Evolutionary conservation across 2,113 vertebrate genomes (phyloP), one percentile per base, ranked within the genome.

Genomic region (Aptenodytes forsteri): DNA sequence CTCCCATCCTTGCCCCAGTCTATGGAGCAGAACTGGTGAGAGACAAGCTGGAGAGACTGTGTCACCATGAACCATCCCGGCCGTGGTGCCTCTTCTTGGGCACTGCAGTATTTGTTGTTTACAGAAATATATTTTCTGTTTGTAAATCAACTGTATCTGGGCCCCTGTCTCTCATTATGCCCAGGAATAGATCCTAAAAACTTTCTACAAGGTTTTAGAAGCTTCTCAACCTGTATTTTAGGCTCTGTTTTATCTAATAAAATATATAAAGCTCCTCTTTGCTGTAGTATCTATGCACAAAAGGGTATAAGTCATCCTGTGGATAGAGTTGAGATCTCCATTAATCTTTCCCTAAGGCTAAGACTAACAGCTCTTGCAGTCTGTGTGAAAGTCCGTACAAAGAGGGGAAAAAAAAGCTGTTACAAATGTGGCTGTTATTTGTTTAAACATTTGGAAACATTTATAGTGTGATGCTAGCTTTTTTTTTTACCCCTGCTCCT

Each of bases 391-490:
- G 87, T 70, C 87, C 32, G 88, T 90, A 40, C 29, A 78, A 58
- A 93, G 26, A 8, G 19, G 23, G 36, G 36, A 36, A 1, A 21
- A 27, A 54, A 62, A 88, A 83, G 75, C 78, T 86, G 18, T 86
- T 95, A 55, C 7, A 75, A 89, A 83, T 0, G 2, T 66, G 42
- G 10, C 55, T 86, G 66, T 70, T 83, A 64, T 36, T 95, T 88
- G 71, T 94, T 96, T 91, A 93, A 96, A 88, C 44, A 73, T 96
- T 89, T 88, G 67, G 75, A 93, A 76, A 46, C 66, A 59, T 80
- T 88, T 85, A 7, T 19, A 55, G 32, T 47, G 62, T 80, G 75
- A 72, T 79, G 34, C 13, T 78, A 69, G 18, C 34, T 50, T 26
- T 32, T 66, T 58, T 59, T 26, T 44, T 52, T 20, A 36, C 36